phyloP scores from a whole-genome alignment of 2,113 vertebrate species.

The Callospermophilus lateralis region DNA sequence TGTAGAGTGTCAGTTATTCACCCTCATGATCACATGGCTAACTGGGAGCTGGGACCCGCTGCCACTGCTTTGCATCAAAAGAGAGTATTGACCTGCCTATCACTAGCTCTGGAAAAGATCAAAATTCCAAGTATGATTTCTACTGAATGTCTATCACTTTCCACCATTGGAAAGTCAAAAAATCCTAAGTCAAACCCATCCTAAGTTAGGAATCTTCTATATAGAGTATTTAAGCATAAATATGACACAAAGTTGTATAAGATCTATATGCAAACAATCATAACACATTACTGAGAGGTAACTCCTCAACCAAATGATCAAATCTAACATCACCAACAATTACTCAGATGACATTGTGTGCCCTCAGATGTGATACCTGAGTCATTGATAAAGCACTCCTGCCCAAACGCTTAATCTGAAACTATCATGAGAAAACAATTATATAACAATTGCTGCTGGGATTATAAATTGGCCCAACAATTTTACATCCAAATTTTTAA shows the following conservation, averaged over 20 bases:
- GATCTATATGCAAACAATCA: neutral
- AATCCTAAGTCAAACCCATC: neutral
- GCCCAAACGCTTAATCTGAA: neutral
- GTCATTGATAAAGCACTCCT: neutral
- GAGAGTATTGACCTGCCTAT: neutral
- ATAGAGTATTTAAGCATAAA: neutral
- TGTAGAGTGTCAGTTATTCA: neutral
- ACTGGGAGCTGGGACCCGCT: neutral
- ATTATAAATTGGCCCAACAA: neutral
- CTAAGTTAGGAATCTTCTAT: neutral
- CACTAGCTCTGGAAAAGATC: neutral
- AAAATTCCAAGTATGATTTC: neutral
- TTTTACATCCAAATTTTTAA: slow-evolving; percentile 5
- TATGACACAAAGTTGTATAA: neutral
- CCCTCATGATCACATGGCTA: neutral
- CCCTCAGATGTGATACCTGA: neutral
- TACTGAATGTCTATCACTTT: neutral
- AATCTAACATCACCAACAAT: neutral
- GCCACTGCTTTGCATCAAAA: neutral
- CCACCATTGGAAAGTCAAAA: neutral
- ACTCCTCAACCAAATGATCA: neutral
- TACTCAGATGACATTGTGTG: neutral
- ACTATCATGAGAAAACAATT: neutral
- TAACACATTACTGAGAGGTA: neutral
- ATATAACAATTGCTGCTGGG: neutral